These are phyloP conservation scores for Brachionus sp. DNA, from an alignment of 1,140 invertebrate species.

Conservation along the genomic window DNA sequence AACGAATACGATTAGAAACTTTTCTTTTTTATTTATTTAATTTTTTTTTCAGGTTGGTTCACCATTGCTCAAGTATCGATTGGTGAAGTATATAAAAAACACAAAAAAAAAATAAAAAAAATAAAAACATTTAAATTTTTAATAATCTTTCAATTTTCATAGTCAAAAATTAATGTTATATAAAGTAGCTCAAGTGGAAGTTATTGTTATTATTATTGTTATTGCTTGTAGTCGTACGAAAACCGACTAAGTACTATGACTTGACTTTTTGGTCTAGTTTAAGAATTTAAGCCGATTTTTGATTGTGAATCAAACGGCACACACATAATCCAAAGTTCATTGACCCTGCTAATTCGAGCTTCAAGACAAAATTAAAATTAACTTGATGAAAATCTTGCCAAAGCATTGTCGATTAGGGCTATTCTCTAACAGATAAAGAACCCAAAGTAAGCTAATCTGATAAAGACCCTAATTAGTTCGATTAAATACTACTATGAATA, in stretches of 20 bases:
- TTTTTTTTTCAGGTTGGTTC: neutral
- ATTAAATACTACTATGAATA: slow-evolving; percentile 12
- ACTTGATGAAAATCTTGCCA: neutral
- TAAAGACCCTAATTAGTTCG: neutral
- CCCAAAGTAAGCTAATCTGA: slow-evolving; percentile 21
- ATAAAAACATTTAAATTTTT: slow-evolving; percentile 21
- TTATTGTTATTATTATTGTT: slow-evolving; percentile 44
- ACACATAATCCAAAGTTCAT: slow-evolving; percentile 17
- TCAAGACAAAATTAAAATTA: neutral
- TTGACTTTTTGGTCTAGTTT: slow-evolving; percentile 40
- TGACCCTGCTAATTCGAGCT: slow-evolving; percentile 30
- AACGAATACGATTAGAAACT: neutral
- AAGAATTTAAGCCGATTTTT: slow-evolving; percentile 12
- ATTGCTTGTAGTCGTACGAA: neutral
- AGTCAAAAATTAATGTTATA: slow-evolving; percentile 31
- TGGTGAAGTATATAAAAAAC: too few species aligned
- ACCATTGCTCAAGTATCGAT: neutral
- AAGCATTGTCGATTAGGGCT: neutral
- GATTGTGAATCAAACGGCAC: neutral
- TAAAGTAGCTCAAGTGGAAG: slow-evolving; percentile 41
- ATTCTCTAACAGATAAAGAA: slow-evolving; percentile 1
- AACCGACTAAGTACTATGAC: neutral
- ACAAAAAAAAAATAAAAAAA: neutral
- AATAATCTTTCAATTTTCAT: neutral
- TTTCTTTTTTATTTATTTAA: neutral